Evolutionary conservation across 2,113 vertebrate genomes (phyloP).

Genomic region (Myotis yumanensis): DNA sequence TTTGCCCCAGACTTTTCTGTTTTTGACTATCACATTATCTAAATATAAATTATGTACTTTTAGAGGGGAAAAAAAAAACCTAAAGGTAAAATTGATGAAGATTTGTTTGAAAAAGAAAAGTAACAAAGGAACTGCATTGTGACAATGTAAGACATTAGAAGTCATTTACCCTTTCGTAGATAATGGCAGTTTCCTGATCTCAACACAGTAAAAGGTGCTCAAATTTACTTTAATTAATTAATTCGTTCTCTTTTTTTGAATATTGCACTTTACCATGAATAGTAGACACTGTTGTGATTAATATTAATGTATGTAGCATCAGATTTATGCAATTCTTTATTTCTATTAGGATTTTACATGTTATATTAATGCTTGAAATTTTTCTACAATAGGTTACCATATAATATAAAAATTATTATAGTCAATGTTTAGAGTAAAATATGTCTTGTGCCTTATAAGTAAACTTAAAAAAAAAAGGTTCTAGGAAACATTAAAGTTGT

Average conservation of each 20-base stretch:
- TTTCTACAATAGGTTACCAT: not conserved
- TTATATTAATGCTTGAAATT: not conserved
- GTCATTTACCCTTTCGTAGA: not conserved
- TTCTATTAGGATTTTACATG: not conserved
- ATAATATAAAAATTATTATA: not conserved
- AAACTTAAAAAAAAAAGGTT: not conserved
- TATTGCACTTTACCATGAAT: not conserved
- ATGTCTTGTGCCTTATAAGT: not conserved
- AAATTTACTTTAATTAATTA: not conserved
- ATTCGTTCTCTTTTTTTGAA: not conserved
- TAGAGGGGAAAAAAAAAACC: not conserved
- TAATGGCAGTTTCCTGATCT: not conserved
- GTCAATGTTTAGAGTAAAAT: not conserved
- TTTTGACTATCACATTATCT: not conserved
- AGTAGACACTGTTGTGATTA: not conserved
- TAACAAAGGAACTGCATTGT: not conserved
- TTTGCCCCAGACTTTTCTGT: not conserved
- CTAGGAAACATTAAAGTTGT: not conserved
- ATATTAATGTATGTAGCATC: not conserved
- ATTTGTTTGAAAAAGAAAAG: not conserved
- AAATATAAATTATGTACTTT: not conserved
- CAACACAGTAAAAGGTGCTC: not conserved
- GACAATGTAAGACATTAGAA: not conserved
- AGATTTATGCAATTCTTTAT: not conserved
- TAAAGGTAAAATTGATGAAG: not conserved